Conservation (phyloP, 2,797 vertebrate genomes). For the Danio aesculapii region DNA sequence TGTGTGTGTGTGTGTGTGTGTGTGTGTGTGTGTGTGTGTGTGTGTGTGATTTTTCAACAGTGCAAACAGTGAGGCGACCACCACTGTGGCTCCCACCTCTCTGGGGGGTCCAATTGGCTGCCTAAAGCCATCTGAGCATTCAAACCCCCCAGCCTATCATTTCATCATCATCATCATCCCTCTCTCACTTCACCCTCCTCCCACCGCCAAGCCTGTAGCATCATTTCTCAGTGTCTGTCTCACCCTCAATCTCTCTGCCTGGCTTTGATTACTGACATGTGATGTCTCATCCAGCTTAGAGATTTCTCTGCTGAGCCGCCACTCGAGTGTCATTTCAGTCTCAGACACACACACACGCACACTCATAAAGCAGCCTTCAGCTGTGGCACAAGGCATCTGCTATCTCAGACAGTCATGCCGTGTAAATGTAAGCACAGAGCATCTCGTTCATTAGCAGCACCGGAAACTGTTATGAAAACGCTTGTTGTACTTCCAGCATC, state of each 20-base stretch:
- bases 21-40: background rate
- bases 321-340: constrained; percentile 30
- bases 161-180: constrained; percentile 48
- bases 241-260: constrained; percentile 50
- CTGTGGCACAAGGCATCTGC: constrained; percentile 54
- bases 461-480: constrained; percentile 14
- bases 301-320: constrained; percentile 47
- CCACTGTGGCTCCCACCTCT: constrained; percentile 18
- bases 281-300: constrained; percentile 51
- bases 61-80: constrained; percentile 18
- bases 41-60: background rate
- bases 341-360: background rate
- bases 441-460: constrained; percentile 31
- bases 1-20: background rate
- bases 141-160: constrained; percentile 42
- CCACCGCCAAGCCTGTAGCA: constrained; percentile 28
- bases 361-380: constrained; percentile 26
- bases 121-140: constrained; percentile 32
- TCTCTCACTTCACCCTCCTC: constrained; percentile 33
- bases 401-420: constrained; percentile 37
- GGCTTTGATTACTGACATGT: constrained; percentile 58
- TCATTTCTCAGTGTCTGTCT: constrained; percentile 46
- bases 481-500: constrained; percentile 3
- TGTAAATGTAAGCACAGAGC: constrained; percentile 49
- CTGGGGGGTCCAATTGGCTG: constrained; percentile 32